Conservation (phyloP, 2,113 vertebrate genomes). For the Forbesichthys agassizii region DNA sequence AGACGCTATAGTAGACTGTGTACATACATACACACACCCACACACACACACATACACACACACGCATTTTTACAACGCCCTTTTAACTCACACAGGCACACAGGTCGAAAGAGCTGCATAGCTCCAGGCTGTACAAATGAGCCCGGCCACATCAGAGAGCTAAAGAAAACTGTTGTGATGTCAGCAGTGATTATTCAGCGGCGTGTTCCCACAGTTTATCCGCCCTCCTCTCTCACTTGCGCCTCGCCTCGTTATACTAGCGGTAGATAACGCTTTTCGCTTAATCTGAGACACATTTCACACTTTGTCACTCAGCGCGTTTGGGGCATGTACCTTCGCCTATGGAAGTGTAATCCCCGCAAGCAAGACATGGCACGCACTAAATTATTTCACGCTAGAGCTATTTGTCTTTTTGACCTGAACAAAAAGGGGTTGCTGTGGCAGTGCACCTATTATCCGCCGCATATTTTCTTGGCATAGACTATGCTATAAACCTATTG, state of each 20-base stretch:
- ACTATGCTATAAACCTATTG: no score
- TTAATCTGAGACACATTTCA: slow-evolving; percentile 73
- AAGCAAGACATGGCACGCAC: slow-evolving; percentile 68
- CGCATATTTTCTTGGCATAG: background rate
- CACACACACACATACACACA: background rate
- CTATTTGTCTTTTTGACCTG: slow-evolving; percentile 60
- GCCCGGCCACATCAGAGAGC: slow-evolving; percentile 74
- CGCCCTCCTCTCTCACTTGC: slow-evolving; percentile 21
- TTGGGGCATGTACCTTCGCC: slow-evolving; percentile 53
- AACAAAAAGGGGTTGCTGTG: slow-evolving; percentile 3
- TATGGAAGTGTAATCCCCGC: slow-evolving; percentile 63
- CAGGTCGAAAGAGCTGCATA: slow-evolving; percentile 35
- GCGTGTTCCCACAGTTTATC: slow-evolving; percentile 64
- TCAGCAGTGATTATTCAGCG: slow-evolving; percentile 74
- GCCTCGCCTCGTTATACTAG: background rate
- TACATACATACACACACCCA: background rate
- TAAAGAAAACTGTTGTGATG: slow-evolving; percentile 77
- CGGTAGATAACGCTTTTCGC: slow-evolving; percentile 49
- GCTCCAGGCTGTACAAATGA: slow-evolving; percentile 78
- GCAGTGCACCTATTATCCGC: background rate
- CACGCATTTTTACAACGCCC: background rate
- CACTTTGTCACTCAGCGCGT: slow-evolving; percentile 67
- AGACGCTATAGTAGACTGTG: background rate
- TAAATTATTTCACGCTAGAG: slow-evolving; percentile 70
- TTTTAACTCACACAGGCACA: slow-evolving; percentile 8